A percentile compares a stretch with the other conserved stretches of the same genome.
Evolutionary conservation across 2,888 invertebrate genomes (phyloP).

Genomic region (Dione vanillae): DNA sequence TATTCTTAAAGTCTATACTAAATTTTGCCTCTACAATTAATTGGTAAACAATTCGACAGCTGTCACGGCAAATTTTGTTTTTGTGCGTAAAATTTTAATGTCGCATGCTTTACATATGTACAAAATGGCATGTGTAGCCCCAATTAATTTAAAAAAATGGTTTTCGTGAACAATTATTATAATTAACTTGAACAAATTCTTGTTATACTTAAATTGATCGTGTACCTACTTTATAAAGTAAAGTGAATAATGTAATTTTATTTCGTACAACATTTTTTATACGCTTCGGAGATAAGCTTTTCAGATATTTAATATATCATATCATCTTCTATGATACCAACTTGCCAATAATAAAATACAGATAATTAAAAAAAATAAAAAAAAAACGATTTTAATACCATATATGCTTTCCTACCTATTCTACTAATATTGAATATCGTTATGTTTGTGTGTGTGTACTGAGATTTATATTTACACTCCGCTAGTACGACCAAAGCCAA

Average conservation of each 20-base stretch:
- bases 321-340: no score
- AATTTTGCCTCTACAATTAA: constrained; percentile 16
- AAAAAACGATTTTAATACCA: no score
- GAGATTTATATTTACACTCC: no score
- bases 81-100: constrained; percentile 15
- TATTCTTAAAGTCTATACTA: background rate
- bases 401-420: no score
- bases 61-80: constrained; percentile 27
- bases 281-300: no score
- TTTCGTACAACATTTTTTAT: background rate
- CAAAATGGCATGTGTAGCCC: constrained; percentile 9
- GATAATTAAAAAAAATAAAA: no score
- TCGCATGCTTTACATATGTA: constrained; percentile 23
- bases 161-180: constrained; percentile 24
- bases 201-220: constrained; percentile 4
- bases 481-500: no score
- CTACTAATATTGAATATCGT: no score
- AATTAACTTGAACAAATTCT: constrained; percentile 14
- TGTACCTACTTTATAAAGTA: background rate
- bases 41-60: constrained; percentile 30
- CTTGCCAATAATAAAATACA: no score
- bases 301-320: no score
- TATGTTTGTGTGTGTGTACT: no score
- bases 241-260: background rate
- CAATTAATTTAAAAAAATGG: constrained; percentile 22